Percentiles rank a stretch among this genome's conserved stretches.
phyloP scores from a whole-genome alignment of 1,140 invertebrate species.

The Orchestia grillus region DNA sequence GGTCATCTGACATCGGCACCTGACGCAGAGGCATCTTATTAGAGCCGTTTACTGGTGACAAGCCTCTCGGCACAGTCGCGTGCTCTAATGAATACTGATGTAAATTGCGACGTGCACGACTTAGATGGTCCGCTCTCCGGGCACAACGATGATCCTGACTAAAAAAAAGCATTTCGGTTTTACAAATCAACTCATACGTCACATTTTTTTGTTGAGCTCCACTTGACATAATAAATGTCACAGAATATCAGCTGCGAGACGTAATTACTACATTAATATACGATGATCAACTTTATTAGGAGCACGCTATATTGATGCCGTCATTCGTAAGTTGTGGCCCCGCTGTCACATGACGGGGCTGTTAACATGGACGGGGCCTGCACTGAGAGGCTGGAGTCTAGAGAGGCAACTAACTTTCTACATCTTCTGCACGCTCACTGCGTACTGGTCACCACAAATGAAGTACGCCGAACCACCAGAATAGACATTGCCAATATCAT shows the following conservation, averaged over 20 bases:
- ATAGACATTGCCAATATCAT: background rate
- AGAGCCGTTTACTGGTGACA: background rate
- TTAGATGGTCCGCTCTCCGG: background rate
- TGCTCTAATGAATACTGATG: background rate
- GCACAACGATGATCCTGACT: background rate
- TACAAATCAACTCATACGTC: no score
- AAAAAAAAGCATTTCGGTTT: no score
- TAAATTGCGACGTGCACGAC: background rate
- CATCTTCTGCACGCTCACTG: background rate
- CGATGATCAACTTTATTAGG: no score
- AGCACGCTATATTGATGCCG: no score
- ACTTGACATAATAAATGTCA: no score
- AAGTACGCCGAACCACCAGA: background rate
- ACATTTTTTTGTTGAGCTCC: no score
- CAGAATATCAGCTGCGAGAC: no score
- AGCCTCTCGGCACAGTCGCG: background rate
- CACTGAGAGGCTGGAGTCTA: background rate
- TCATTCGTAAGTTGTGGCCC: no score
- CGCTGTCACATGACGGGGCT: background rate
- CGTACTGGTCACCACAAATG: background rate
- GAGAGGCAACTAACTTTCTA: background rate
- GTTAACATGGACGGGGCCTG: background rate
- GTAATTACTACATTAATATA: no score
- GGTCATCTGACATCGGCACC: constrained; percentile 91
- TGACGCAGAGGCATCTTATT: constrained; percentile 69